phyloP scores from a whole-genome alignment of 2,113 vertebrate species.

The Engraulis encrasicolus region DNA sequence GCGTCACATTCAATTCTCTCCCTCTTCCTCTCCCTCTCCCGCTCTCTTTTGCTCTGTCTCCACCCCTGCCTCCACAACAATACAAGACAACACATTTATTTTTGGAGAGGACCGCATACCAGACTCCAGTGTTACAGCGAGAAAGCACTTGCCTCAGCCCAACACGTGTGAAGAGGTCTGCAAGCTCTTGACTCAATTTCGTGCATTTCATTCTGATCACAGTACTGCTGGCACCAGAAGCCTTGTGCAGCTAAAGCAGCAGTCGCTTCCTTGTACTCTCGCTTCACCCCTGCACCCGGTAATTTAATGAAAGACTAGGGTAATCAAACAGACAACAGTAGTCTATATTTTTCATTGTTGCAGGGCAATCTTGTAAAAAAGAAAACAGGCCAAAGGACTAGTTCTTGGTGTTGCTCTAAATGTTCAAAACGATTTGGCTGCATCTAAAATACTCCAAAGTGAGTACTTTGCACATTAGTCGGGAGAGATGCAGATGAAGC shows the following conservation, averaged over 20 bases:
- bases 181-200: neutral
- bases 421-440: conserved; percentile 25
- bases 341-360: neutral
- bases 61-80: conserved; percentile 29
- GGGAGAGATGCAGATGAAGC: conserved; percentile 1
- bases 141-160: neutral
- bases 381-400: neutral
- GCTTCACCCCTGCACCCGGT: neutral
- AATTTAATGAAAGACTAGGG: neutral
- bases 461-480: conserved; percentile 27
- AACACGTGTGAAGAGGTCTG: neutral
- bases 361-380: neutral
- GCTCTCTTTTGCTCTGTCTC: conserved; percentile 49
- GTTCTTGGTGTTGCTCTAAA: neutral
- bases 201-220: too few species aligned
- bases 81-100: conserved; percentile 53
- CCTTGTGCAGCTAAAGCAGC: neutral
- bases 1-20: too few species aligned
- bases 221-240: neutral
- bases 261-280: neutral
- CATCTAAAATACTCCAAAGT: conserved; percentile 18
- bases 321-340: neutral
- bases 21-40: conserved; percentile 48
- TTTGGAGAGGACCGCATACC: conserved; percentile 46
- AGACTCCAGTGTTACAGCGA: conserved; percentile 13